These are phyloP conservation scores for Sesia apiformis DNA, from an alignment of 2,888 invertebrate genomes.

Conservation along the genomic window DNA sequence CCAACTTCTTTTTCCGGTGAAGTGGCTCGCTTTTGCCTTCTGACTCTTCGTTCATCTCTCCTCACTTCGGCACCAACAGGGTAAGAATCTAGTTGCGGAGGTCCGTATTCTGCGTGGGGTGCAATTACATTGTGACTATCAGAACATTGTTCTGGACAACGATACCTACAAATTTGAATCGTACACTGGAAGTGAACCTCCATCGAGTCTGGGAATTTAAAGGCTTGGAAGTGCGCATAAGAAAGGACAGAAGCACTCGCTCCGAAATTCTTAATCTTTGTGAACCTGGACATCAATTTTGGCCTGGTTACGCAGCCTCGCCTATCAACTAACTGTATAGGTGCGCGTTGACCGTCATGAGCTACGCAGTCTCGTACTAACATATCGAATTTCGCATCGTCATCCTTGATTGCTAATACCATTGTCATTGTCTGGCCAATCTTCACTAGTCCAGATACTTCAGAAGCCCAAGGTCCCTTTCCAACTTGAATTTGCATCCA, in stretches of 20 bases:
- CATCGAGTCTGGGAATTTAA: slow-evolving; percentile 97
- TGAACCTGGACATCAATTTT: slow-evolving; percentile 94
- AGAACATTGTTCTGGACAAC: slow-evolving; percentile 94
- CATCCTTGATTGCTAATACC: slow-evolving; percentile 96
- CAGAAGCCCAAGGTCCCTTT: slow-evolving; percentile 96
- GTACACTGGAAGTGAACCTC: slow-evolving; percentile 97
- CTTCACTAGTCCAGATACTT: slow-evolving; percentile 94
- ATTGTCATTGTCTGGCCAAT: slow-evolving; percentile 98
- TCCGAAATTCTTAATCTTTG: slow-evolving; percentile 96
- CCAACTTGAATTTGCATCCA: slow-evolving; percentile 99
- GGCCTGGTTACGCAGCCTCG: slow-evolving; percentile 94
- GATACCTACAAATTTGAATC: slow-evolving; percentile 93
- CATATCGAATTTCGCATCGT: slow-evolving; percentile 97
- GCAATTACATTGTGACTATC: slow-evolving; percentile 72
- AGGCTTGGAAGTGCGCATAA: slow-evolving; percentile 95
- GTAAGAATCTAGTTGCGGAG: slow-evolving; percentile 75
- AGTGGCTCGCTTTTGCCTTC: slow-evolving; percentile 77
- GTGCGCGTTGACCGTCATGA: slow-evolving; percentile 94
- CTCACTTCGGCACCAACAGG: slow-evolving; percentile 78
- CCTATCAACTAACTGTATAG: slow-evolving; percentile 94
- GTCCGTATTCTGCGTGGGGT: slow-evolving; percentile 81
- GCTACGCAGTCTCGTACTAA: slow-evolving; percentile 94
- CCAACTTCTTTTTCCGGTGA: slow-evolving; percentile 87
- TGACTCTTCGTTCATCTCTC: slow-evolving; percentile 82
- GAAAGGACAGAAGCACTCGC: slow-evolving; percentile 93